Base-by-base conservation (phyloP, 2,113 vertebrate genomes). In the Passer montanus region DNA sequence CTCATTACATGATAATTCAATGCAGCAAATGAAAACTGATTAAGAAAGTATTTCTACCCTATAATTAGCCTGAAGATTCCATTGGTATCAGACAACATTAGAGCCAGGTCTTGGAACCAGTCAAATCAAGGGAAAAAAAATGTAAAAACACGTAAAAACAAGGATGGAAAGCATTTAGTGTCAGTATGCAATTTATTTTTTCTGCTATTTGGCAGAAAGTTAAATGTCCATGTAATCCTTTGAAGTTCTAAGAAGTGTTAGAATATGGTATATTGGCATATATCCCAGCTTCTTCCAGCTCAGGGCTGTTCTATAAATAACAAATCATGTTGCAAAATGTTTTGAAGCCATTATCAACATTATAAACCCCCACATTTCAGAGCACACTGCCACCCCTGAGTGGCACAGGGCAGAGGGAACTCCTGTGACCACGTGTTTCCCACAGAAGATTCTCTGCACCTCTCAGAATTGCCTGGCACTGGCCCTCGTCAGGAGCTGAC, bases 131-230 rank as follows among this genome's bases (percentile, higher is more conserved):
- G 6, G 0, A 28, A 53, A 56, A 73, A 56, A 62, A 50, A 64
- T 13, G 28, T 43, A 41, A 41, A 41, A 41, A 41, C 76, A 74
- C 0, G 0, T 86, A 43, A 88, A 73, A 93, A 58, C 26, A 70
- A 74, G 72, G 80, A 89, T 55, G 68, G 55, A 83, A 87, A 90
- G 73, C 66, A 76, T 90, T 63, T 44, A 68, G 20, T 50, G 43
- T 86, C 92, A 86, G 68, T 15, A 14, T 39, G 60, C 46, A 90
- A 63, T 89, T 94, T 81, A 47, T 84, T 94, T 97, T 70, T 94
- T 88, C 83, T 90, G 72, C 11, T 90, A 70, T 59, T 96, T 96
- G 79, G 86, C 83, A 92, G 83, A 70, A 95, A 92, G 64, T 60
- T 84, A 50, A 86, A 89, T 15, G 56, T 63, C 91, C 86, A n/a